Evolutionary conservation across 2,888 invertebrate species (phyloP).

Genomic region (Ellobium chinense): DNA sequence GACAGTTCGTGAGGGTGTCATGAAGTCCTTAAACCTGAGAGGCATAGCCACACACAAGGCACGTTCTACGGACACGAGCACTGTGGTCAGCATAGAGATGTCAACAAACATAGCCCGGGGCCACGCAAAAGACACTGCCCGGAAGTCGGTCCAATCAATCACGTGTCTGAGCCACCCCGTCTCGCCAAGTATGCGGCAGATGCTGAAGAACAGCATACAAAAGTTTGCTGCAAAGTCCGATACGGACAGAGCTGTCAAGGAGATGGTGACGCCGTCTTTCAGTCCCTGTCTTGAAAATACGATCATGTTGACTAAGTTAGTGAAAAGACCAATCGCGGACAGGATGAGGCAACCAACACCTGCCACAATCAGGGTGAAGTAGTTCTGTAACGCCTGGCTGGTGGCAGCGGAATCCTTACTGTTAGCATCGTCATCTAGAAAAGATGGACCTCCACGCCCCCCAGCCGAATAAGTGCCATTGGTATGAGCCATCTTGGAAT

Average conservation of each 20-base stretch:
- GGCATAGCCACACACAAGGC: not conserved
- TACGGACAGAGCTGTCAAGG: not conserved
- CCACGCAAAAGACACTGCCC: not conserved
- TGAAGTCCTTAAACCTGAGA: not conserved
- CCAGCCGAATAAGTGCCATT: too few relatives aligned
- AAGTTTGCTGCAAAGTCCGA: not conserved
- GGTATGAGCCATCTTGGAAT: too few relatives aligned
- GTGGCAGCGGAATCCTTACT: too few relatives aligned
- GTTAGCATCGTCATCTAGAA: too few relatives aligned
- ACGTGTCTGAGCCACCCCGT: not conserved
- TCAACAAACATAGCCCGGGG: not conserved
- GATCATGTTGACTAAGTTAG: not conserved
- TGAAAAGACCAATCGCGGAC: not conserved
- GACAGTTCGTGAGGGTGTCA: not conserved
- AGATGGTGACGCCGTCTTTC: not conserved
- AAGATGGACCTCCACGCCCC: too few relatives aligned
- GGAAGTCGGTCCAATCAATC: not conserved
- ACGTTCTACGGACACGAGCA: not conserved
- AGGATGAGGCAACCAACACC: not conserved
- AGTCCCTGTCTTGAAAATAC: not conserved
- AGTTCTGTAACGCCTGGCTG: too few relatives aligned
- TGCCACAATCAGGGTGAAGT: not conserved
- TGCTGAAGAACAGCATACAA: not conserved
- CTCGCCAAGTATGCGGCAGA: not conserved
- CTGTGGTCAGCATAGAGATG: not conserved